Base-by-base conservation (phyloP, 2,888 invertebrate genomes). In the Linnaemya tessellans region DNA sequence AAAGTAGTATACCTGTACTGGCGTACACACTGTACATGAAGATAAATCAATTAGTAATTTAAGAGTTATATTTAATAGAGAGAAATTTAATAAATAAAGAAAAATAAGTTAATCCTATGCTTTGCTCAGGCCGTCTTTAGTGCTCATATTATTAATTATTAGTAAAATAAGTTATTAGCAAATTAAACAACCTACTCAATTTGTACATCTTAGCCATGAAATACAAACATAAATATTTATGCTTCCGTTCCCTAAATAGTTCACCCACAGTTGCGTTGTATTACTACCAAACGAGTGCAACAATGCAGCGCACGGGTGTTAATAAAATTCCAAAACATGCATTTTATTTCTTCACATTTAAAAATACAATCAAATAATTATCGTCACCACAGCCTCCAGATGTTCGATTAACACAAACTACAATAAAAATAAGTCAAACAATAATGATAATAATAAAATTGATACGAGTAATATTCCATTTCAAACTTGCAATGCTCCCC, bases 361-460 rank as follows among this genome's bases (percentile, higher is more conserved):
- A 25, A 46, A 68, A 22, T 30, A 20, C 43, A 25, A 46, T 25
- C 10, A 18, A 67, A 9, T 13, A 20, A 43, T 49, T 38, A 20
- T 10, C 35, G 18, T 20, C 20, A 18, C n/a, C 51, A 3, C n/a
- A 56, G 0, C 25, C n/a, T 11, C 22, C 56, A 56, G 25, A 56
- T 56, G 70, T 49, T 67, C 13, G 30, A 18, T 30, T 13, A 46
- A 46, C n/a, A 68, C 51, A 68, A 35, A 51, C n/a, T 15, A 13
- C 7, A 54, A 30, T 30, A 30, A 30, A 30, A 30, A 30, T 30
- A 30, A 30, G 3, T 30, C 30, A 2, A 30, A 30, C 5, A 30
- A 30, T 30, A 30, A 30, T 64, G 3, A 38, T 25, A 9, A 43
- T 13, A 62, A 41, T 43, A 22, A 43, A 64, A 70, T 70, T 56